Evolutionary conservation across 2,797 vertebrate species (phyloP).

Genomic region (Halcyon badia): DNA sequence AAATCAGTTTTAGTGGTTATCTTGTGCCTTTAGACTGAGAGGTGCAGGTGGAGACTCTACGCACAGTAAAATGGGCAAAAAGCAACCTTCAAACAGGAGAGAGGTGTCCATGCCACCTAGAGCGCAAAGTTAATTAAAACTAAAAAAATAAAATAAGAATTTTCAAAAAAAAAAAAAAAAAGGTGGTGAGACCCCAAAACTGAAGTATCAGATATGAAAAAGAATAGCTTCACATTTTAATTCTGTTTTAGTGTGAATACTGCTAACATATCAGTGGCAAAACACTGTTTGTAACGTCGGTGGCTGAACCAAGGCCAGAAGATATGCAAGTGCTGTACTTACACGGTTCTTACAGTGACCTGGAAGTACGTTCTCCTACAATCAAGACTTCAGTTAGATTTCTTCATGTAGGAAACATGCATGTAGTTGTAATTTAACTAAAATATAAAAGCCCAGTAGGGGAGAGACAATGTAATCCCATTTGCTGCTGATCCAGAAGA

Average conservation of each 20-base stretch:
- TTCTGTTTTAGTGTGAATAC: neutral
- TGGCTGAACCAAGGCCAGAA: neutral
- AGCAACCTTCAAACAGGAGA: conserved; percentile 17
- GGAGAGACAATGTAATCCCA: neutral
- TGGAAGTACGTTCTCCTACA: neutral
- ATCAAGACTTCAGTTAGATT: neutral
- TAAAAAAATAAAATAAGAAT: neutral
- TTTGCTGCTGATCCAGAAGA: neutral
- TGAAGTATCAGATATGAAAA: neutral
- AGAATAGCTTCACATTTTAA: neutral
- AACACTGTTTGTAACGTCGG: rapidly evolving
- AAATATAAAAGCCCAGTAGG: neutral
- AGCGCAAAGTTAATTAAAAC: neutral
- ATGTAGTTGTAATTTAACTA: neutral
- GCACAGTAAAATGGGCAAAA: conserved; percentile 26
- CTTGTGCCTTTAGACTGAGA: conserved; percentile 42
- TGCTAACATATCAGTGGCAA: neutral
- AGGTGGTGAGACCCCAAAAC: neutral
- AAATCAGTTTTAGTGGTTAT: conserved; percentile 10
- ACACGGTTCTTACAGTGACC: neutral
- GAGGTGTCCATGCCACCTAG: conserved; percentile 5
- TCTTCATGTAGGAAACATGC: neutral
- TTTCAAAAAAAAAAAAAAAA: neutral
- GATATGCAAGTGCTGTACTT: neutral
- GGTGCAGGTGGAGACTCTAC: conserved; percentile 1